phyloP scores from a whole-genome alignment of 1,140 invertebrate species.

The Zophobas morio region DNA sequence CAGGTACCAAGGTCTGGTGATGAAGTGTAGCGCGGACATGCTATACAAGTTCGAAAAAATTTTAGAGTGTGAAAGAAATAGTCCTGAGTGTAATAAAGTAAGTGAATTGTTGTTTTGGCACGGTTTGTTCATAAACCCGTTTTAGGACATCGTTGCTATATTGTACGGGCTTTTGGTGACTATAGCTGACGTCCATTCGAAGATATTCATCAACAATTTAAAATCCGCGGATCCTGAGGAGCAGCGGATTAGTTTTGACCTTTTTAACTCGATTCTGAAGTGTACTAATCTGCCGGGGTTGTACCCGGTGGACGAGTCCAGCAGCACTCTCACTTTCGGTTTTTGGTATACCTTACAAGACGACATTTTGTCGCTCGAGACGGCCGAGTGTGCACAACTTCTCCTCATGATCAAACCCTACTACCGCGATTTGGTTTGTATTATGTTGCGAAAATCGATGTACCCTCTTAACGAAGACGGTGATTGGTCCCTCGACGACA shows the following conservation, averaged over 20 bases:
- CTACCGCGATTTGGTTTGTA: conserved; percentile 76
- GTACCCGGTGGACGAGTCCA: conserved; percentile 88
- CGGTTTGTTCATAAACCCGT: conserved; percentile 27
- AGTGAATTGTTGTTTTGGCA: conserved; percentile 29
- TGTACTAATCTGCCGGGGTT: conserved; percentile 85
- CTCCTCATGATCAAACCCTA: conserved; percentile 74
- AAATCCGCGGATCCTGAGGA: conserved; percentile 66
- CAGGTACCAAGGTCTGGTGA: conserved; percentile 61
- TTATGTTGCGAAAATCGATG: conserved; percentile 78
- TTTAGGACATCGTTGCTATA: conserved; percentile 70
- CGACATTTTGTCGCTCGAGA: conserved; percentile 72
- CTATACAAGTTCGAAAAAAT: conserved; percentile 66
- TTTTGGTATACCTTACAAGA: conserved; percentile 95
- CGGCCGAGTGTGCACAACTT: conserved; percentile 69
- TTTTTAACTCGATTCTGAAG: conserved; percentile 73
- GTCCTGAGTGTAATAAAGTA: conserved; percentile 62
- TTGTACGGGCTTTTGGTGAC: conserved; percentile 77
- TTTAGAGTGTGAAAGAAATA: conserved; percentile 60
- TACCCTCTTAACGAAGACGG: conserved; percentile 71
- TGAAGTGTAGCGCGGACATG: conserved; percentile 61
- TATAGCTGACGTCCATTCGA: conserved; percentile 77
- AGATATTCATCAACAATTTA: conserved; percentile 73
- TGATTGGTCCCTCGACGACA: conserved; percentile 79
- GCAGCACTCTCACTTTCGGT: conserved; percentile 86
- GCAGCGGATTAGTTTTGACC: conserved; percentile 65